These are phyloP conservation scores for Macrosiphum euphorbiae DNA, from an alignment of 2,888 invertebrate species.

Conservation along the genomic window DNA sequence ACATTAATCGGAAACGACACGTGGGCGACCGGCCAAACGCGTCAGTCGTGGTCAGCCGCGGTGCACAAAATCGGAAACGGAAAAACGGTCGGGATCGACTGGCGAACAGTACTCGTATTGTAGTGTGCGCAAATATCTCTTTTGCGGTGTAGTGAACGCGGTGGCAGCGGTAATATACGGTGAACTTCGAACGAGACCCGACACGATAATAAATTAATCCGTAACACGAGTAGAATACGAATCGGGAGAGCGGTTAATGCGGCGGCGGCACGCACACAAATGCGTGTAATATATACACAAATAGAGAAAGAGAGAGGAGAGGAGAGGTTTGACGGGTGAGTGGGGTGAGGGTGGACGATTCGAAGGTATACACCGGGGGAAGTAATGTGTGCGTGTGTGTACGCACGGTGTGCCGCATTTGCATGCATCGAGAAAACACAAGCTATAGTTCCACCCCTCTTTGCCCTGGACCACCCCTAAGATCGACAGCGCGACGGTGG, in stretches of 20 bases:
- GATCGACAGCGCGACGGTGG: not conserved
- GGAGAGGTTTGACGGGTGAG: not conserved
- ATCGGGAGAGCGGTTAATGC: conserved; percentile 16
- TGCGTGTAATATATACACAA: not conserved
- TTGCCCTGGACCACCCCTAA: not conserved
- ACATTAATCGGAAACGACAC: not conserved
- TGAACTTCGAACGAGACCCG: conserved; percentile 12
- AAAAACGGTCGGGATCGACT: not conserved
- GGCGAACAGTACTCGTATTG: not conserved
- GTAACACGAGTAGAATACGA: conserved; percentile 7
- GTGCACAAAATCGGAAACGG: not conserved
- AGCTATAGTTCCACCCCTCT: not conserved
- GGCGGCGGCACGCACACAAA: not conserved
- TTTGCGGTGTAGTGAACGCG: not conserved
- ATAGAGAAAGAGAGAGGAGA: not conserved
- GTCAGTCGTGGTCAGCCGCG: not conserved
- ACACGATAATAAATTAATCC: conserved; percentile 41
- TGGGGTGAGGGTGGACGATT: not conserved
- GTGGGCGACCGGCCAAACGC: not conserved
- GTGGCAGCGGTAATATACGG: not conserved
- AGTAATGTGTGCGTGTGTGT: not conserved
- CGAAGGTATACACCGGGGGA: not conserved
- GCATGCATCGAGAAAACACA: not conserved
- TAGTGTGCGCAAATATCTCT: not conserved
- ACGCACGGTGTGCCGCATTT: not conserved